phyloP scores from a whole-genome alignment of 2,888 invertebrate species.

The Nesidiocoris tenuis region DNA sequence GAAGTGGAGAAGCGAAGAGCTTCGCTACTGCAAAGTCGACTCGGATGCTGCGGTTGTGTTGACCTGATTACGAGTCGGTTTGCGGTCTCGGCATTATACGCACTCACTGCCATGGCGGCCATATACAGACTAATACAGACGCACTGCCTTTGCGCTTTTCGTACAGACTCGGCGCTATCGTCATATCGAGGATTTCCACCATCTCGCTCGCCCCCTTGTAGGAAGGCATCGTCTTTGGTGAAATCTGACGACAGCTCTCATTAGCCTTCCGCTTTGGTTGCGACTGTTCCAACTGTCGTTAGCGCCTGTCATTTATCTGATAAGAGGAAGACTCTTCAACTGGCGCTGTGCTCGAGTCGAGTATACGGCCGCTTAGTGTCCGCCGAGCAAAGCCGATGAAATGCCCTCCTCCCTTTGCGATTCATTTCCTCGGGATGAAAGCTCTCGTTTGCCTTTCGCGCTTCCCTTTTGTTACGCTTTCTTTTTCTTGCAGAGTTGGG shows the following conservation, averaged over 20 bases:
- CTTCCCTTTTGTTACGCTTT: too few relatives aligned
- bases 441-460: background rate
- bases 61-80: background rate
- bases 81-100: background rate
- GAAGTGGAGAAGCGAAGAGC: too few relatives aligned
- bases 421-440: background rate
- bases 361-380: background rate
- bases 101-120: too few relatives aligned
- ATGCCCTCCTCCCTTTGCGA: background rate
- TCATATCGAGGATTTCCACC: background rate
- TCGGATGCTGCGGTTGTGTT: background rate
- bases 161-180: background rate
- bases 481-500: too few relatives aligned
- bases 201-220: too few relatives aligned
- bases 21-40: background rate
- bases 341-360: background rate
- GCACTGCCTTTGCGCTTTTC: background rate
- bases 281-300: constrained; percentile 15
- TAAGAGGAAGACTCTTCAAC: background rate
- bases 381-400: background rate
- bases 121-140: background rate
- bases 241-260: background rate
- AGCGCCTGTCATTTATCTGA: constrained; percentile 26
- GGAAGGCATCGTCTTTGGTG: background rate
- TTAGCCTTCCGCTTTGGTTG: constrained; percentile 25